phyloP scores from a whole-genome alignment of 2,113 vertebrate genomes.

The Triplophysa dalaica region DNA sequence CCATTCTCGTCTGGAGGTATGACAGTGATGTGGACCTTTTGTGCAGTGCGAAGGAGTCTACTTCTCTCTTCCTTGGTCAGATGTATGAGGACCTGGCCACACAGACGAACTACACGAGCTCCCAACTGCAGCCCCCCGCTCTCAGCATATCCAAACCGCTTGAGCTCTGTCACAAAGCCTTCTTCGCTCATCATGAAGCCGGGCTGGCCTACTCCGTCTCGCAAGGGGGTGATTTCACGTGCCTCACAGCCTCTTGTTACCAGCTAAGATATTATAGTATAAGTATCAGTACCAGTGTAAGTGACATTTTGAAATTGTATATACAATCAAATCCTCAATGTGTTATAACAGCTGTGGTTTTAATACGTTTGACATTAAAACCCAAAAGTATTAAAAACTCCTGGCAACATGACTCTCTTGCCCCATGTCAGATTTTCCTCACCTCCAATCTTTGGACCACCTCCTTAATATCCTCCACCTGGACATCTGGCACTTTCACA shows the following conservation, averaged over 20 bases:
- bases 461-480: slow-evolving; percentile 80
- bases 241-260: slow-evolving; percentile 88
- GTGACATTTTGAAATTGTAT: not conserved
- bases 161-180: slow-evolving; percentile 86
- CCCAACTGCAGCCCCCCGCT: slow-evolving; percentile 82
- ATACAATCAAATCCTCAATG: not conserved
- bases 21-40: slow-evolving; percentile 88
- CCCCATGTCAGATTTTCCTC: slow-evolving; percentile 36
- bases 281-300: not conserved
- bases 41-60: slow-evolving; percentile 77
- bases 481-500: slow-evolving; percentile 74
- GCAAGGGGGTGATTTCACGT: slow-evolving; percentile 80
- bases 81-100: slow-evolving; percentile 78
- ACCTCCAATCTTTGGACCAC: slow-evolving; percentile 87
- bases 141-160: slow-evolving; percentile 87
- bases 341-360: not conserved
- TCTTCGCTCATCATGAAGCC: slow-evolving; percentile 85
- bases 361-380: too few species aligned
- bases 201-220: slow-evolving; percentile 84
- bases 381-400: too few species aligned
- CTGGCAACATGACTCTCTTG: too few species aligned
- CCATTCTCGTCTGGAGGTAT: slow-evolving; percentile 87
- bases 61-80: slow-evolving; percentile 75
- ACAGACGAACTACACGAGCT: slow-evolving; percentile 84
- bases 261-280: slow-evolving; percentile 70